Evolutionary conservation across 2,888 invertebrate genomes (phyloP).

Genomic region (Lasioglossum villosulum): DNA sequence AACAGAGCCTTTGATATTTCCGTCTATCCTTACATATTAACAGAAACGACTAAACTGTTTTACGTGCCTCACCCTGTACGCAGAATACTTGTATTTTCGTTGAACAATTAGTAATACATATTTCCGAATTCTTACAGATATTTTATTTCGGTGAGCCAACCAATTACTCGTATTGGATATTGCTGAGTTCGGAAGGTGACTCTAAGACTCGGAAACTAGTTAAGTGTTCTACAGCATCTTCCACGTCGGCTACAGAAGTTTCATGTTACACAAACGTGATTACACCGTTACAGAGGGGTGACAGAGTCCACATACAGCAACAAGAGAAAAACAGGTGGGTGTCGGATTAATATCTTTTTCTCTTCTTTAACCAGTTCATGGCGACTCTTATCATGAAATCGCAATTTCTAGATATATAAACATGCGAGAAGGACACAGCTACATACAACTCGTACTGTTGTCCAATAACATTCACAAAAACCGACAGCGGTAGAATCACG

Average conservation of each 20-base stretch:
- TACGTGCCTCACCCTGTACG: neutral
- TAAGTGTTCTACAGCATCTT: conserved; percentile 78
- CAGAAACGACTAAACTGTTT: neutral
- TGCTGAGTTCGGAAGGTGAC: conserved; percentile 77
- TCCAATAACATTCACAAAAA: conserved; percentile 69
- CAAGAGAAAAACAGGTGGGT: conserved; percentile 78
- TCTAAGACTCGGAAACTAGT: conserved; percentile 74
- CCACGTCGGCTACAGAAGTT: conserved; percentile 76
- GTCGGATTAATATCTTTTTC: neutral
- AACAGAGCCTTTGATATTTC: neutral
- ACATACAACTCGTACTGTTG: conserved; percentile 78
- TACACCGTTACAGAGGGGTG: conserved; percentile 74
- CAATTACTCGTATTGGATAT: conserved; percentile 80
- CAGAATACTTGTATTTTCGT: neutral
- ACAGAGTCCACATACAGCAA: conserved; percentile 79
- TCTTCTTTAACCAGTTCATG: neutral
- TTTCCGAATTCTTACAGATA: conserved; percentile 67
- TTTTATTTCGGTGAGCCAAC: conserved; percentile 78
- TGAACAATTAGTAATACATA: neutral
- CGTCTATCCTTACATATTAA: neutral
- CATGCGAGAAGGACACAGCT: conserved; percentile 80
- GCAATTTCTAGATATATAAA: conserved; percentile 75
- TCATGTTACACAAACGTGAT: conserved; percentile 81
- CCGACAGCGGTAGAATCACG: conserved; percentile 33
- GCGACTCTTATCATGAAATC: neutral